Evolutionary conservation across 2,113 vertebrate genomes (phyloP), one percentile per base, ranked within the genome.

Genomic region (Sterna hirundo): DNA sequence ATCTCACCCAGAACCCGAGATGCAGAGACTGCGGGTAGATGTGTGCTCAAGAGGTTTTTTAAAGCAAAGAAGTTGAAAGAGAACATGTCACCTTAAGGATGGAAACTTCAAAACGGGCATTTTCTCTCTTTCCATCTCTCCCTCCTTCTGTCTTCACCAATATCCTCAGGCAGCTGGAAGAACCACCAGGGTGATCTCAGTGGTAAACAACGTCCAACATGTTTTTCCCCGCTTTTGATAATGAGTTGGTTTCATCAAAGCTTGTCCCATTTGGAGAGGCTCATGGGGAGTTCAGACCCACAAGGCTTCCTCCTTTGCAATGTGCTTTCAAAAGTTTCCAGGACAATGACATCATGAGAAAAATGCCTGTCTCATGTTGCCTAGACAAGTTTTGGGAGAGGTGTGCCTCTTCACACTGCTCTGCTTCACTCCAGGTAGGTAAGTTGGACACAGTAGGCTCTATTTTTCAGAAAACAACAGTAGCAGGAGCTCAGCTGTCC

Each of bases 191-290:
- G 88, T 97, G 96, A 97, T 95, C 95, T 96, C 97, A 97, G 84
- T 94, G 79, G 96, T 96, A 96, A 97, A 97, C 95, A 97, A 96
- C 34, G 60, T 95, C 94, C 95, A 95, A 96, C 96, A 91, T 95
- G 96, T 97, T 97, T 96, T 95, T 95, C 96, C 62, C 72, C 14
- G 85, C 88, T 97, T 96, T 92, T 93, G 95, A 81, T 97, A 97
- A 97, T 96, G 84, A 96, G 94, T 66, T 96, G 90, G 93, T 96
- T 97, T 97, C 96, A 91, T 96, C 96, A 97, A 97, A 97, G 96
- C 90, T 94, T 97, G 88, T 94, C 96, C 96, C 90, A 81, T 79
- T 96, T 93, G 86, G 75, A 60, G 75, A 96, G 84, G 77, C 95
- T 94, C 95, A 82, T 91, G 65, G 88, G 93, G 96, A 96, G 97